phyloP scores from a whole-genome alignment of 2,888 invertebrate genomes.

The Caenorhabditis drosophilae region DNA sequence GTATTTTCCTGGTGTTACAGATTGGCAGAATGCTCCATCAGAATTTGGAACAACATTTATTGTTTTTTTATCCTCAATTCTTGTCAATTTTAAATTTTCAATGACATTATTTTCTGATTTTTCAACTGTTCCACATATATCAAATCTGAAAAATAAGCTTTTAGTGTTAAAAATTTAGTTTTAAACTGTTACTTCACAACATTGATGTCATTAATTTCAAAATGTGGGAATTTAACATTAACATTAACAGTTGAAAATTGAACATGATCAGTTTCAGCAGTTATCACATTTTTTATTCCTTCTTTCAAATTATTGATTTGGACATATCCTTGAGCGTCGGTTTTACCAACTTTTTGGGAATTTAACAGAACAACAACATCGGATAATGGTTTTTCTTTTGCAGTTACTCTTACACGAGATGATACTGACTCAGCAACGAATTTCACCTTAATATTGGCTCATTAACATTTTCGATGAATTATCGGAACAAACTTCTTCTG shows the following conservation, averaged over 20 bases:
- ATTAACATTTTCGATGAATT: background rate
- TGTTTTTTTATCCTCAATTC: constrained; percentile 24
- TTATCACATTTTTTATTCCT: constrained; percentile 21
- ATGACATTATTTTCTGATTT: constrained; percentile 30
- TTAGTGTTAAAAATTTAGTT: too few relatives aligned
- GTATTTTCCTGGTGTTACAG: constrained; percentile 48
- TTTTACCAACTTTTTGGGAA: constrained; percentile 33
- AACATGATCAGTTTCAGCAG: constrained; percentile 35
- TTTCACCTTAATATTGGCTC: constrained; percentile 13
- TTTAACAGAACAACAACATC: constrained; percentile 43
- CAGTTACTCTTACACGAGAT: constrained; percentile 14
- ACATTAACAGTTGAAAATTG: constrained; percentile 26
- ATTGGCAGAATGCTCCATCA: constrained; percentile 51
- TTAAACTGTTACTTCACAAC: constrained; percentile 37
- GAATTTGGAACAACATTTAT: constrained; percentile 36
- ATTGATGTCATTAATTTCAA: constrained; percentile 39
- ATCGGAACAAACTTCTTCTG: constrained; percentile 3
- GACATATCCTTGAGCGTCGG: constrained; percentile 34
- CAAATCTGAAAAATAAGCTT: constrained; percentile 45
- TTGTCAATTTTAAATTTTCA: constrained; percentile 27
- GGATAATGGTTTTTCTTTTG: constrained; percentile 20
- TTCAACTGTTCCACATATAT: constrained; percentile 50
- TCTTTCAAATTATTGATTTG: constrained; percentile 28
- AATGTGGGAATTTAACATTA: constrained; percentile 25
- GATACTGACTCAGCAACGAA: constrained; percentile 42